Evolutionary conservation across 2,113 vertebrate species (phyloP), one percentile per base, ranked within the genome.

Genomic region (Nyctereutes procyonoides): DNA sequence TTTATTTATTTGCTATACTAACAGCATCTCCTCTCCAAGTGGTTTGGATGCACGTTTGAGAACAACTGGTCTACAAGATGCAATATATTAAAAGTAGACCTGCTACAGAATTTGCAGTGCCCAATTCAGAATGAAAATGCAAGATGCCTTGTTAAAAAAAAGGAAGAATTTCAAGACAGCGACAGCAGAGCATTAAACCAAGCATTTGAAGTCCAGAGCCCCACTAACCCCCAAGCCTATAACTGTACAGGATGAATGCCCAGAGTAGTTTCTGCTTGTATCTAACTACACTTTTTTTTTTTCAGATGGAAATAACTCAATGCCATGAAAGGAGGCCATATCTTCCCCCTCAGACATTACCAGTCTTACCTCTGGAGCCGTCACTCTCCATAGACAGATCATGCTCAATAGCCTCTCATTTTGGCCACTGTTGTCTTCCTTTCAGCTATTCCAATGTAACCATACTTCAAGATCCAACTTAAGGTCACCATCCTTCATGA

Each of bases 141-240:
- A 19, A 20, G 12, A 22, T 76, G 6, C 7, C n/a, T 53, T 69
- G 35, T 55, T 93, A 5, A 81, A 86, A 55, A 55, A 85, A 87
- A 24, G 24, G 95, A 87, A 90, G 81, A 90, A 73, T 90, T 95
- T 95, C 58, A 90, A 62, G 58, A 86, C 6, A 30, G 65, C 81
- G 26, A 90, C 1, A 93, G 32, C 51, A 76, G 20, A 87, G 19
- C 51, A 81, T 67, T 95, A 93, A 76, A 60, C 35, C 28, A 97
- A 86, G 8, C 74, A 30, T 77, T 43, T 43, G 15, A 77, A 51
- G 15, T 60, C 4, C 20, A 24, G 9, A 32, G 30, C 7, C 22
- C 58, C 55, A 69, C 12, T 35, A 77, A 93, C 24, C 26, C 43
- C 38, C 0, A 20, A 24, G 22, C 30, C 60, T 71, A 24, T 12